Evolutionary conservation across 92 coral and sea anemone species (phyloP).

Genomic region (Phenganax subtilis): DNA sequence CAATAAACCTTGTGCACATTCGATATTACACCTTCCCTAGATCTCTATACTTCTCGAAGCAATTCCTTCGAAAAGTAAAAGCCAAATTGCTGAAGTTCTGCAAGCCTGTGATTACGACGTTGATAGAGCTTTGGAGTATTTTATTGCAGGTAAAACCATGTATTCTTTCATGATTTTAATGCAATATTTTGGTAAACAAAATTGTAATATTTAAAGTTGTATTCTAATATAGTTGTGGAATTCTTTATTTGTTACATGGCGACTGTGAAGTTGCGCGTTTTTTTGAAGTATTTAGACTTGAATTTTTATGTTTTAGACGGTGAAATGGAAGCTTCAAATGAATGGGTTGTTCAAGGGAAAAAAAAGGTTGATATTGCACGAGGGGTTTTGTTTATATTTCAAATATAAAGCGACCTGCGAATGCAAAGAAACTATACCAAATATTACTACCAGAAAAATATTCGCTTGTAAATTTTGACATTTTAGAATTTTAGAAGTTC

Average conservation of each 20-base stretch:
- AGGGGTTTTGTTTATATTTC: neutral
- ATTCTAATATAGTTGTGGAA: neutral
- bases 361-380: slow-evolving; percentile 3
- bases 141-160: slow-evolving; percentile 58
- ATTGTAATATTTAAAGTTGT: neutral
- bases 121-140: slow-evolving; percentile 70
- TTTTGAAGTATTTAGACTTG: neutral
- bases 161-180: neutral
- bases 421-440: neutral
- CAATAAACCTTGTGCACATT: neutral
- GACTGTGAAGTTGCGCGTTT: neutral
- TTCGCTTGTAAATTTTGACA: neutral
- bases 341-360: slow-evolving; percentile 40
- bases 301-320: slow-evolving; percentile 12
- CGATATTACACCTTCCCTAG: slow-evolving; percentile 1
- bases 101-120: slow-evolving; percentile 93
- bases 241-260: neutral
- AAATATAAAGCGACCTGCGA: slow-evolving; percentile 12
- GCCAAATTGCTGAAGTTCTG: slow-evolving; percentile 73
- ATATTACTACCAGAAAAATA: neutral
- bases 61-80: slow-evolving; percentile 74
- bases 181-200: neutral
- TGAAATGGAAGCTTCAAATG: slow-evolving; percentile 23
- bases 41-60: slow-evolving; percentile 67
- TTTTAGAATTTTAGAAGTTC: neutral